Percentiles rank a stretch among this genome's conserved stretches.
Conservation (phyloP, 35 echinoderm and acorn worm species). For the Heliocidaris tuberculata region DNA sequence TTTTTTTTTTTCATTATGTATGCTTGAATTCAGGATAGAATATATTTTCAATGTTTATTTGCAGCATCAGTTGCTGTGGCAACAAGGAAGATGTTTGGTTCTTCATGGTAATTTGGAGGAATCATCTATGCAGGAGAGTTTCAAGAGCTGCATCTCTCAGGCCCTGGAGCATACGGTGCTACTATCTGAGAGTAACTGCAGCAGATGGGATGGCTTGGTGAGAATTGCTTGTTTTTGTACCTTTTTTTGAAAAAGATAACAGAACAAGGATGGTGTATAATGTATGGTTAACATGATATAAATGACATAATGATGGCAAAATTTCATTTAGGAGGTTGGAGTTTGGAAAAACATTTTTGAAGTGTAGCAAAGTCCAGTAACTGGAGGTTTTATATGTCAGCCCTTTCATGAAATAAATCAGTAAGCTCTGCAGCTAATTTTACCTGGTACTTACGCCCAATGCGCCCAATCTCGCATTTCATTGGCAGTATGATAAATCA, state of each 20-base stretch:
- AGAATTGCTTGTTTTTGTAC: not conserved
- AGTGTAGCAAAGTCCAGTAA: too few species aligned
- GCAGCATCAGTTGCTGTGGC: slow-evolving; percentile 23
- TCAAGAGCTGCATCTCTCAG: not conserved
- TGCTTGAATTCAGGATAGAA: not conserved
- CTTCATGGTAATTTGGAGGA: not conserved
- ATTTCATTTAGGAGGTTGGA: too few species aligned
- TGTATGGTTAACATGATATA: too few species aligned
- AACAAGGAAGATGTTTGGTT: not conserved
- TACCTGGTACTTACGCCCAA: too few species aligned
- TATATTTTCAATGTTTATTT: not conserved
- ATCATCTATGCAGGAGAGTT: not conserved
- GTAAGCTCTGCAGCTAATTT: too few species aligned
- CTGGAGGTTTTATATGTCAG: too few species aligned
- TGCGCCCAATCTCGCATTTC: too few species aligned
- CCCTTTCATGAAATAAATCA: too few species aligned
- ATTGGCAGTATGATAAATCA: too few species aligned
- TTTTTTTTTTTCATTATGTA: not conserved
- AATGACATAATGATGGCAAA: too few species aligned
- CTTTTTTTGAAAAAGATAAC: not conserved
- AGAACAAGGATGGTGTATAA: too few species aligned
- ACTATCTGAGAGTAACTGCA: not conserved
- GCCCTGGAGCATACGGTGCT: not conserved
- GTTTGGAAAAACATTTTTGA: too few species aligned
- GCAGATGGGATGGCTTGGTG: slow-evolving; percentile 9